Conservation (phyloP, 2,797 vertebrate species). For the Tapirus indicus region DNA sequence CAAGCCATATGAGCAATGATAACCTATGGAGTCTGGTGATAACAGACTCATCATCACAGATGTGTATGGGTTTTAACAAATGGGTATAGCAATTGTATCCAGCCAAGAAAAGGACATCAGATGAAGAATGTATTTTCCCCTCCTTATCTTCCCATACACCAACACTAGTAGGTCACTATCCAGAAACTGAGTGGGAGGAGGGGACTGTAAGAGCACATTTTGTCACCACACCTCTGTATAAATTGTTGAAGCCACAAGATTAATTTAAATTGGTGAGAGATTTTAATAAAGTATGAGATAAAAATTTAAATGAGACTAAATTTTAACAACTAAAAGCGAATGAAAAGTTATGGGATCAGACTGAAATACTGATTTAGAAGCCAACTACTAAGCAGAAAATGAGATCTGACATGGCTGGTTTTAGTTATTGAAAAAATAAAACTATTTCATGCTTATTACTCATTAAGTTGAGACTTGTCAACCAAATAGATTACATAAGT, state of each 20-base stretch:
- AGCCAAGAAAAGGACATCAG: neutral
- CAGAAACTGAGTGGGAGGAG: neutral
- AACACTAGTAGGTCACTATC: neutral
- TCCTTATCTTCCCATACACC: neutral
- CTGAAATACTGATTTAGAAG: slow-evolving; percentile 9
- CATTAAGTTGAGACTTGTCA: neutral
- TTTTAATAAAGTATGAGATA: neutral
- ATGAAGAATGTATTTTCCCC: neutral
- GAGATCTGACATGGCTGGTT: neutral
- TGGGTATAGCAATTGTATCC: neutral
- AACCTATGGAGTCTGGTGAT: neutral
- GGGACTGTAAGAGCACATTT: neutral
- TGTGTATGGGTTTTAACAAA: neutral
- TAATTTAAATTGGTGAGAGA: neutral
- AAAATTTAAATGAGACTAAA: neutral
- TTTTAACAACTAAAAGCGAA: neutral
- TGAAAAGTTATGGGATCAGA: neutral
- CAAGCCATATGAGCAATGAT: neutral
- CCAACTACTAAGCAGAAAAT: neutral
- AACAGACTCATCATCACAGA: neutral
- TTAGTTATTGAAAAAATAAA: neutral
- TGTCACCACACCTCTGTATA: neutral
- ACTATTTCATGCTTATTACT: neutral
- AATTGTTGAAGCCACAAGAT: neutral
- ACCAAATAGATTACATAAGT: neutral